phyloP scores from a whole-genome alignment of 2,888 invertebrate species.

The Altica lythri region DNA sequence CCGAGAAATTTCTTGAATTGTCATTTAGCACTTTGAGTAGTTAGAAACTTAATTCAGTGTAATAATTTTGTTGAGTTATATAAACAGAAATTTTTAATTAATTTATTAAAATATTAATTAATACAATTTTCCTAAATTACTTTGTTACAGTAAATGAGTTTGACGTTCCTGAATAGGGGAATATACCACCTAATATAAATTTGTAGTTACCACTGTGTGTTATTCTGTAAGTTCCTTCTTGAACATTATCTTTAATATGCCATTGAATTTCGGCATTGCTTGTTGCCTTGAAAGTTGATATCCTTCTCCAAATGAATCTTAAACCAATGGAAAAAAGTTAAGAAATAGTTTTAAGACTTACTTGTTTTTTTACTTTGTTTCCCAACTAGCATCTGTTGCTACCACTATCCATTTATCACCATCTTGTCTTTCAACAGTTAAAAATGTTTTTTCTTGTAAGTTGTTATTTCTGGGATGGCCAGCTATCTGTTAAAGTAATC shows the following conservation, averaged over 20 bases:
- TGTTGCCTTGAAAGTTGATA: slow-evolving; percentile 73
- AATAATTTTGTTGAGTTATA: too few species aligned
- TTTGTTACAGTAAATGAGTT: slow-evolving; percentile 58
- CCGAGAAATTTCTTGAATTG: too few species aligned
- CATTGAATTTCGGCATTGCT: slow-evolving; percentile 80
- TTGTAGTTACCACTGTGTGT: slow-evolving; percentile 83
- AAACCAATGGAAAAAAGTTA: slow-evolving; percentile 25
- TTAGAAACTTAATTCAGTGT: too few species aligned
- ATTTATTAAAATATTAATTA: too few species aligned
- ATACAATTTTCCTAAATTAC: too few species aligned
- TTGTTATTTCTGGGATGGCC: slow-evolving; percentile 83
- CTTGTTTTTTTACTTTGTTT: slow-evolving; percentile 74
- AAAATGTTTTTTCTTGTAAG: slow-evolving; percentile 74
- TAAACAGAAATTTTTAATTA: too few species aligned
- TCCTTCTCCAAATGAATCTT: slow-evolving; percentile 83
- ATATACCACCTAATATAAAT: slow-evolving; percentile 71
- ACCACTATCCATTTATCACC: slow-evolving; percentile 71
- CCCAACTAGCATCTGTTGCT: slow-evolving; percentile 86
- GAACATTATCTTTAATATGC: slow-evolving; percentile 71
- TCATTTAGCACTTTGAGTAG: too few species aligned
- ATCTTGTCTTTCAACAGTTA: slow-evolving; percentile 68
- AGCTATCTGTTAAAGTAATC: slow-evolving; percentile 63
- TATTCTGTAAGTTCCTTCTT: slow-evolving; percentile 79
- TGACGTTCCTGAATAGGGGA: slow-evolving; percentile 71
- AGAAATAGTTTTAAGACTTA: background rate